Base-by-base conservation (phyloP, 2,888 invertebrate genomes). In the Trachelus tabidus region DNA sequence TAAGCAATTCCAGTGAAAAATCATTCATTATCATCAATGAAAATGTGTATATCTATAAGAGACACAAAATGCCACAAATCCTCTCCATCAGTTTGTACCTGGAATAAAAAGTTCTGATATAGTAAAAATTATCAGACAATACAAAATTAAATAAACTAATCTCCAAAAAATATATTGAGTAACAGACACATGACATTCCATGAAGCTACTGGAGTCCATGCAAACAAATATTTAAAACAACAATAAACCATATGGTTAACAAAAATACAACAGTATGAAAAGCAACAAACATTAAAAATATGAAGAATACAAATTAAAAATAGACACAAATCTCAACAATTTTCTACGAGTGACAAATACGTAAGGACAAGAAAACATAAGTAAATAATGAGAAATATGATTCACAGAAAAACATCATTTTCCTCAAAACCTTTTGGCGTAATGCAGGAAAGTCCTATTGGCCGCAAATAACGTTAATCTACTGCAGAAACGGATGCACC, bases 401-500 rank as follows among this genome's bases (percentile, higher is more conserved):
- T 23, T 9, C 23, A 23, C 23, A 56, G 9, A 56, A 23, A 56
- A 56, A 56, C 23, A 9, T 56, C 56, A 23, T 56, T 56, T 56
- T 75, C 75, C n/a, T 71, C 35, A 15, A 35, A 69, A 35, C 34
- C 76, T 69, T 33, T 73, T 73, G 23, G 31, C 15, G 73, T 73
- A 68, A 35, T 31, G 30, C 30, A 73, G 33, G 68, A 73, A 34
- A 33, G n/a, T 69, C 15, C 56, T 69, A 77, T 34, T 40, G 35
- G 12, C 30, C 12, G 30, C 15, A 69, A 74, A 37, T 34, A 68
- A 34, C 35, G 40, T 73, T 68, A 75, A 77, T 80, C 74, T 76
- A 56, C 68, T 76, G 73, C 74, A 69, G 33, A 79, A 83, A 82
- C 77, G 73, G 73, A 68, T 73, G 77, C 75, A 74, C 73, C 23